Base-by-base conservation (phyloP, 2,888 invertebrate genomes). In the Lasius platythorax region DNA sequence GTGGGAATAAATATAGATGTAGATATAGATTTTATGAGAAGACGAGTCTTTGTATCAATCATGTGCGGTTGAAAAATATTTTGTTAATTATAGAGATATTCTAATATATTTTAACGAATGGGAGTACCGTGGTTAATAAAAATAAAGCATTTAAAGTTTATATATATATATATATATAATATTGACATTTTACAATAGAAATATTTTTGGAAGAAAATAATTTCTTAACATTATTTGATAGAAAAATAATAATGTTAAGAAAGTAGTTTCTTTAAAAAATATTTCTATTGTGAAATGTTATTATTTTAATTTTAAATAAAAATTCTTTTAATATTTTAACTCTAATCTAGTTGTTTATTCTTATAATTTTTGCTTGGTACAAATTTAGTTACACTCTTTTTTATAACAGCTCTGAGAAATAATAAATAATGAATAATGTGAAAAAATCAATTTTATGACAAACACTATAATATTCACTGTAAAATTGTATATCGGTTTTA, bases 401-500 rank as follows among this genome's bases (percentile, higher is more conserved):
- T 56, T 56, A 33, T 37, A 56, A 9, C 46, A 58, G 5, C 3
- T 73, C 30, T 3, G 0, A 73, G 6, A 40, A 58, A 61, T 73
- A 56, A 37, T 37, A 37, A 37, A 37, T 37, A 5, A 37, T 37
- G 37, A 37, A 37, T 37, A 37, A 37, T 37, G 5, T 37, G 37
- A 37, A 23, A 23, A 23, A 23, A 28, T 43, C 73, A 43, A 73
- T 73, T 58, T 72, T 23, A 0, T 46, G 56, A 72, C 56, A n/a
- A 72, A 72, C 1, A 40, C 28, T 73, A 1, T 28, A 30, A 46
- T 46, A 46, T 63, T 46, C 2, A 74, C n/a, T 74, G 46, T n/a
- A 63, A 74, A 74, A 73, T 37, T 23, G 23, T 43, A 43, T 43
- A 61, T 33, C 23, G 33, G 2, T 74, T 75, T 46, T 75, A 2